Evolutionary conservation across 2,113 vertebrate genomes (phyloP).

Genomic region (Embiotoca jacksoni): DNA sequence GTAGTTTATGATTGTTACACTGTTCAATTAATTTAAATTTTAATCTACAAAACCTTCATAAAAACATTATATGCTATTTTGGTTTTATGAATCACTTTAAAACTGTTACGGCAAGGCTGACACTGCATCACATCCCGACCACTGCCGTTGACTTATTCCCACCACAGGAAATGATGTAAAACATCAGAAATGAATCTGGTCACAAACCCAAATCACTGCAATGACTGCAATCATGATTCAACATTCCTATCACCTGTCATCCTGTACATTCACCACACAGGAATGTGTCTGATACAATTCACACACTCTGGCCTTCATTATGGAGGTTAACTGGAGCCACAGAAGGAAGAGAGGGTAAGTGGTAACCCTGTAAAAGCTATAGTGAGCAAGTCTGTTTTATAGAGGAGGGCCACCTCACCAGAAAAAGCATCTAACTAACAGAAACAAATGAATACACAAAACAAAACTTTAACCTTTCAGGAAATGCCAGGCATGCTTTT

Average conservation of each 20-base stretch:
- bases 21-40: slow-evolving; percentile 23
- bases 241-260: slow-evolving; percentile 52
- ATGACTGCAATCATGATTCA: slow-evolving; percentile 54
- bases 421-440: background rate
- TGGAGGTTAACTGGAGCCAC: slow-evolving; percentile 8
- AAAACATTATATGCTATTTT: background rate
- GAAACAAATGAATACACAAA: no score
- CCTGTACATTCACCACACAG: slow-evolving; percentile 41
- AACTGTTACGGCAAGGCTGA: slow-evolving; percentile 6
- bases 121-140: slow-evolving; percentile 23
- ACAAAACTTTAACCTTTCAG: no score
- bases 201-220: slow-evolving; percentile 23
- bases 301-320: background rate
- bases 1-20: slow-evolving; percentile 44
- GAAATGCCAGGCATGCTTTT: no score
- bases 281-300: slow-evolving; percentile 42
- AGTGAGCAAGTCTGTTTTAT: background rate
- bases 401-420: background rate
- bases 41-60: background rate
- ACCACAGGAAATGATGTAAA: slow-evolving; percentile 61
- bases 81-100: slow-evolving; percentile 32
- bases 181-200: slow-evolving; percentile 11
- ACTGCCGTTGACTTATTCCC: slow-evolving; percentile 32
- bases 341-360: background rate
- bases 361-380: background rate